Evolutionary conservation across 2,797 vertebrate genomes (phyloP).

Genomic region (Halcyon chelicuti): DNA sequence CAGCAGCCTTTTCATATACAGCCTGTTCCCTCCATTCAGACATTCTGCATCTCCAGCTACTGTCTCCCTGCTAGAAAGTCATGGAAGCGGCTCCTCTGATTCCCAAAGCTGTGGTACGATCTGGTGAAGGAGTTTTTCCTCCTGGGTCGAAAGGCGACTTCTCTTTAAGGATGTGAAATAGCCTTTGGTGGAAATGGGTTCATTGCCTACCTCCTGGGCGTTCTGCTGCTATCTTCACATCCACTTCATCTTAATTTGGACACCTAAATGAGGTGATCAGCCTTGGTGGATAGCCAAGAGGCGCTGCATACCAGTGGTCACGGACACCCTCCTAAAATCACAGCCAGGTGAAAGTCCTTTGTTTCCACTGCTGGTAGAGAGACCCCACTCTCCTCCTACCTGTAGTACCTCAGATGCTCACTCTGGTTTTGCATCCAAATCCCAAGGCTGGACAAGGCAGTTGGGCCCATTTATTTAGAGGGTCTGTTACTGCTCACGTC

Average conservation of each 20-base stretch:
- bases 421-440: background rate
- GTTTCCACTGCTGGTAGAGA: background rate
- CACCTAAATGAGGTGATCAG: background rate
- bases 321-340: background rate
- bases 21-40: background rate
- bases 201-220: background rate
- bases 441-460: background rate
- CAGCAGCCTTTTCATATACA: background rate
- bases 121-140: background rate
- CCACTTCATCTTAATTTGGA: background rate
- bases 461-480: background rate
- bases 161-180: background rate
- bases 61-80: background rate
- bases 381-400: background rate
- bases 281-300: background rate
- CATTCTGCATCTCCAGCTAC: background rate
- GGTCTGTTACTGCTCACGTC: background rate
- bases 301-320: background rate
- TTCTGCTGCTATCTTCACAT: background rate
- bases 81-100: background rate
- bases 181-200: background rate
- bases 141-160: background rate
- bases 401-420: background rate
- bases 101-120: background rate
- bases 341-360: background rate